A percentile compares a stretch with the other conserved stretches of the same genome.
Evolutionary conservation across 2,113 vertebrate species (phyloP).

Genomic region (Nerophis ophidion): DNA sequence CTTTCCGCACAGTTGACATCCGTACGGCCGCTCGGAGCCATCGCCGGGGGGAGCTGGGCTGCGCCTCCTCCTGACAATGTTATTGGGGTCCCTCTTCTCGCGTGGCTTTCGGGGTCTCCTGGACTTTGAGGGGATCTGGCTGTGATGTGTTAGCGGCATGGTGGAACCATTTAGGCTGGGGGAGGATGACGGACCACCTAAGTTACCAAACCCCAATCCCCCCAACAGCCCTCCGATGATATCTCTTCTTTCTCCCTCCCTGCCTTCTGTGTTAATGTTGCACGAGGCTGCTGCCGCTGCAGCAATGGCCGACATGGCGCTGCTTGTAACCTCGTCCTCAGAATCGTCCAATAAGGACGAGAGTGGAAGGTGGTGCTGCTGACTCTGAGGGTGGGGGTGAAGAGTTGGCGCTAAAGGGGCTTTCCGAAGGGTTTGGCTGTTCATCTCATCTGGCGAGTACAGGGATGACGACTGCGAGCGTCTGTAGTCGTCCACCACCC

Average conservation of each 20-base stretch:
- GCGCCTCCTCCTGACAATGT: slow-evolving; percentile 54
- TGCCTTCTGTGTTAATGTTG: slow-evolving; percentile 62
- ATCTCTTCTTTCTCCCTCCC: slow-evolving; percentile 69
- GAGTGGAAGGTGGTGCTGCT: slow-evolving; percentile 72
- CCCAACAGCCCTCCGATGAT: slow-evolving; percentile 74
- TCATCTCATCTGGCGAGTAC: slow-evolving; percentile 64
- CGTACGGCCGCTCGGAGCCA: slow-evolving; percentile 79
- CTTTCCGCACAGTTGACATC: slow-evolving; percentile 80
- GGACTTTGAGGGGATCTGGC: slow-evolving; percentile 61
- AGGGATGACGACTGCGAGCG: slow-evolving; percentile 54
- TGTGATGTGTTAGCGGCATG: slow-evolving; percentile 69
- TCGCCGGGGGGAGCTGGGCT: slow-evolving; percentile 53
- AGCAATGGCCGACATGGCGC: slow-evolving; percentile 76
- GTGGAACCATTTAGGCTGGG: slow-evolving; percentile 66
- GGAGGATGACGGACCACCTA: slow-evolving; percentile 63
- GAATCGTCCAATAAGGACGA: slow-evolving; percentile 75
- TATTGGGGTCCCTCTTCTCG: slow-evolving; percentile 65
- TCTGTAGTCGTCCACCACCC: slow-evolving; percentile 64
- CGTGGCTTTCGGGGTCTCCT: slow-evolving; percentile 67
- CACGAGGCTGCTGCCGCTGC: slow-evolving; percentile 73
- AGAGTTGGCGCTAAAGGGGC: slow-evolving; percentile 75
- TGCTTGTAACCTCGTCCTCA: slow-evolving; percentile 77
- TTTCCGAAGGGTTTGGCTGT: slow-evolving; percentile 68
- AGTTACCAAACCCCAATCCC: slow-evolving; percentile 69
- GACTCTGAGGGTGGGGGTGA: slow-evolving; percentile 73